Conservation (phyloP, 2,113 vertebrate genomes). For the Noturus placidus region DNA sequence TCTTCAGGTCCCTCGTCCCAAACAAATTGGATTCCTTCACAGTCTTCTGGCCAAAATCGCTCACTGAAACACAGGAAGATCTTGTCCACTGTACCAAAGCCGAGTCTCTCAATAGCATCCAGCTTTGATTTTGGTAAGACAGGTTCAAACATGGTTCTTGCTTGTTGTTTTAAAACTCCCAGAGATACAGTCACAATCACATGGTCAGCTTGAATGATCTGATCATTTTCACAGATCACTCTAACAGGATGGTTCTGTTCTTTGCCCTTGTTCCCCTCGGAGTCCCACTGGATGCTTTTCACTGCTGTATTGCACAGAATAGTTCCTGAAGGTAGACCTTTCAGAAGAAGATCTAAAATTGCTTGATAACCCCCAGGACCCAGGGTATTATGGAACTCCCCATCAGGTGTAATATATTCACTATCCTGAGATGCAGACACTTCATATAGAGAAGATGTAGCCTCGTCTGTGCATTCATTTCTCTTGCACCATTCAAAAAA, state of each 20-base stretch:
- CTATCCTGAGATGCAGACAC: conserved; percentile 57
- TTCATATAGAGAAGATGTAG: conserved; percentile 62
- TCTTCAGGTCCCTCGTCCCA: conserved; percentile 62
- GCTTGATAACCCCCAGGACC: conserved; percentile 60
- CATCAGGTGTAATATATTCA: conserved; percentile 55
- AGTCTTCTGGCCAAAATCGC: conserved; percentile 63
- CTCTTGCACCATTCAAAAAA: conserved; percentile 67
- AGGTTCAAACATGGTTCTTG: conserved; percentile 56
- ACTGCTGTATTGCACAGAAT: conserved; percentile 49
- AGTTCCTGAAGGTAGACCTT: conserved; percentile 46
- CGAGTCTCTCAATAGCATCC: conserved; percentile 58
- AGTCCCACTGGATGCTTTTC: conserved; percentile 51
- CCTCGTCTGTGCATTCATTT: conserved; percentile 61
- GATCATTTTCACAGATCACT: conserved; percentile 55
- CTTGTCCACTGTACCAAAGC: conserved; percentile 63
- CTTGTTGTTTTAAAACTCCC: conserved; percentile 57
- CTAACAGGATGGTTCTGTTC: conserved; percentile 34
- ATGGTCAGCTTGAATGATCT: conserved; percentile 57
- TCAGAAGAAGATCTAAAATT: conserved; percentile 55
- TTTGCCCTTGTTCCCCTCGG: not conserved
- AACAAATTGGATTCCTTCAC: conserved; percentile 60
- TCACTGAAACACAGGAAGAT: conserved; percentile 62
- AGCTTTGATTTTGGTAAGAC: conserved; percentile 54
- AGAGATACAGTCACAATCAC: conserved; percentile 59
- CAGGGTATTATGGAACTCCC: conserved; percentile 60